Evolutionary conservation across 2,888 invertebrate genomes (phyloP).

Genomic region (Acronicta psi): DNA sequence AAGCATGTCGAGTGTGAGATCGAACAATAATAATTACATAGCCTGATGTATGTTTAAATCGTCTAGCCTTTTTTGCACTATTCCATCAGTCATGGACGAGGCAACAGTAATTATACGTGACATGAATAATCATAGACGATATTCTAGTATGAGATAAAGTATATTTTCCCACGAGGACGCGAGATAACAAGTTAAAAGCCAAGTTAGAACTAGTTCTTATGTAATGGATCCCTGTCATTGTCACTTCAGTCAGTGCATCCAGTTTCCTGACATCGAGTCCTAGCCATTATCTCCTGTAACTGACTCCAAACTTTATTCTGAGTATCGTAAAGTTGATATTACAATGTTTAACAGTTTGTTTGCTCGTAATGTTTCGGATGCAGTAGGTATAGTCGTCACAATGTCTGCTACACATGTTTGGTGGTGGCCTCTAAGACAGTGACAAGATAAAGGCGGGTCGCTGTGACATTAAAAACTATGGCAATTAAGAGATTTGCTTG

Average conservation of each 20-base stretch:
- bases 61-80: conserved; percentile 31
- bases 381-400: conserved; percentile 40
- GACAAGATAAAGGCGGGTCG: conserved; percentile 48
- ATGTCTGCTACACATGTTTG: conserved; percentile 40
- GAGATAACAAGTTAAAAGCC: conserved; percentile 50
- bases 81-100: conserved; percentile 49
- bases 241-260: conserved; percentile 59
- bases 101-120: conserved; percentile 42
- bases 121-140: conserved; percentile 45
- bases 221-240: conserved; percentile 66
- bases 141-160: conserved; percentile 37
- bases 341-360: conserved; percentile 3
- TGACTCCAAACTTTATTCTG: conserved; percentile 6
- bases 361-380: conserved; percentile 26
- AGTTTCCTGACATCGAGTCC: conserved; percentile 45
- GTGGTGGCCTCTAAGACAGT: conserved; percentile 39
- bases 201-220: conserved; percentile 61
- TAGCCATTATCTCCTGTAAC: conserved; percentile 4
- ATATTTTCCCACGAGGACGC: conserved; percentile 52
- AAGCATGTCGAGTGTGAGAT: conserved; percentile 38
- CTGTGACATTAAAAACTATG: conserved; percentile 36
- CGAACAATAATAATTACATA: conserved; percentile 38
- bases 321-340: conserved; percentile 18
- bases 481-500: conserved; percentile 36
- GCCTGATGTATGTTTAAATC: conserved; percentile 43